Conservation (phyloP, 2,888 invertebrate genomes). For the Myathropa florea region DNA sequence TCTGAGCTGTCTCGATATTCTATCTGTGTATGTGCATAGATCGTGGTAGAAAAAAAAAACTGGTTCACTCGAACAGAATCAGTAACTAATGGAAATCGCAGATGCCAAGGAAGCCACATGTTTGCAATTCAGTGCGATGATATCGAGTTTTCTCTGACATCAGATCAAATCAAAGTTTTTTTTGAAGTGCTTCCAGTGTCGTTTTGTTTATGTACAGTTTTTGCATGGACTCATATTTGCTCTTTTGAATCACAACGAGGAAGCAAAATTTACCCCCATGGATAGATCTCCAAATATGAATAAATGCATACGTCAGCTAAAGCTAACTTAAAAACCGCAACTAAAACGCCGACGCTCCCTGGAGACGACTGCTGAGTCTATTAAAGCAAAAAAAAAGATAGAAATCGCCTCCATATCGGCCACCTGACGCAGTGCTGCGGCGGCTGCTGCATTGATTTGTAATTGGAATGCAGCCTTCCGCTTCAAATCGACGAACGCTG, state of each 20-base stretch:
- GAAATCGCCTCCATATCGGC: neutral
- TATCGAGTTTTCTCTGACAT: neutral
- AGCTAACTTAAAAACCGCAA: neutral
- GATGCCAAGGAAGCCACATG: neutral
- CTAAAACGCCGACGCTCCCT: slow-evolving; percentile 2
- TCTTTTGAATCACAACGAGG: neutral
- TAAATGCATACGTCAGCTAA: neutral
- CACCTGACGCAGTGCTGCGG: slow-evolving; percentile 33
- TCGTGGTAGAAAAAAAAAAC: neutral
- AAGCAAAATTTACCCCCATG: neutral
- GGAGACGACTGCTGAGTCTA: slow-evolving; percentile 4
- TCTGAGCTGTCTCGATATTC: neutral
- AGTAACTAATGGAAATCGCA: neutral
- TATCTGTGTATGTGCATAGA: neutral
- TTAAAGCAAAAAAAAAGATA: neutral
- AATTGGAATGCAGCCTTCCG: slow-evolving; percentile 15
- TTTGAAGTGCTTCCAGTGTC: neutral
- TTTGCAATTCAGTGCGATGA: neutral
- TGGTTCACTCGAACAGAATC: neutral
- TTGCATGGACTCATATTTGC: neutral
- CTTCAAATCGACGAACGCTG: slow-evolving; percentile 11
- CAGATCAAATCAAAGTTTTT: neutral
- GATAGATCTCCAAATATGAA: neutral
- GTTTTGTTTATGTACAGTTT: neutral
- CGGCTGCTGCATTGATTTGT: slow-evolving; percentile 4